A percentile compares a stretch with the other conserved stretches of the same genome.
phyloP scores from a whole-genome alignment of 2,797 vertebrate genomes.

The Cercopithecus petaurista region DNA sequence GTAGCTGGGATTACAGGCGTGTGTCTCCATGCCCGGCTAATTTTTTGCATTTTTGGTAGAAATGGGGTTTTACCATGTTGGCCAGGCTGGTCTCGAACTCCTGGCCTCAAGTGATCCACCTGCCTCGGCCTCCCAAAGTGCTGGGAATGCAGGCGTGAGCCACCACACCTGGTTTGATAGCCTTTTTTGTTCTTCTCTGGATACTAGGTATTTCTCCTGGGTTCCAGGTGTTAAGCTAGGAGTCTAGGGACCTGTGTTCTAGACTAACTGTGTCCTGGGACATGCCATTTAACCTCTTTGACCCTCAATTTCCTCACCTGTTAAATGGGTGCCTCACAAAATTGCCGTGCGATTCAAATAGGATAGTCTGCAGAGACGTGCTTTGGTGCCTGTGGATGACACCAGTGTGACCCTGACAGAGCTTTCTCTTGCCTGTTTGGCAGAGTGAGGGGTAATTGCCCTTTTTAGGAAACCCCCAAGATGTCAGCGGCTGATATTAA shows the following conservation, averaged over 20 bases:
- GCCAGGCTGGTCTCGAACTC: too few species aligned
- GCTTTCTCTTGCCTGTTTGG: neutral
- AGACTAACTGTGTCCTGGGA: neutral
- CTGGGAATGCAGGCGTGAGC: too few species aligned
- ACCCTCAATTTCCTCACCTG: neutral
- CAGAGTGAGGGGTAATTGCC: neutral
- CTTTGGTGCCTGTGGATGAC: neutral
- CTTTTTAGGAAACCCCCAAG: neutral
- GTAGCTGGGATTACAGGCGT: too few species aligned
- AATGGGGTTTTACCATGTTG: too few species aligned
- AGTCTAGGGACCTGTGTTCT: neutral
- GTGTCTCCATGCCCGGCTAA: too few species aligned
- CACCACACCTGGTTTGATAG: neutral
- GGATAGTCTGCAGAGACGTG: neutral
- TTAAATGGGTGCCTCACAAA: neutral
- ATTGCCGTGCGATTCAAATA: neutral
- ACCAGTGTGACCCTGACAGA: neutral
- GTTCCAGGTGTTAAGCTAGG: neutral
- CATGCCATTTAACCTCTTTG: neutral
- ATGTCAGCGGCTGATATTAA: neutral
- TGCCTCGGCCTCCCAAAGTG: too few species aligned
- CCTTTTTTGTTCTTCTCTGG: neutral
- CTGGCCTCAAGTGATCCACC: too few species aligned
- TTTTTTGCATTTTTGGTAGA: too few species aligned
- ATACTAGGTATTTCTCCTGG: neutral